Evolutionary conservation across 2,888 invertebrate genomes (phyloP).

Genomic region (Ashinkailepas kermadecensis): DNA sequence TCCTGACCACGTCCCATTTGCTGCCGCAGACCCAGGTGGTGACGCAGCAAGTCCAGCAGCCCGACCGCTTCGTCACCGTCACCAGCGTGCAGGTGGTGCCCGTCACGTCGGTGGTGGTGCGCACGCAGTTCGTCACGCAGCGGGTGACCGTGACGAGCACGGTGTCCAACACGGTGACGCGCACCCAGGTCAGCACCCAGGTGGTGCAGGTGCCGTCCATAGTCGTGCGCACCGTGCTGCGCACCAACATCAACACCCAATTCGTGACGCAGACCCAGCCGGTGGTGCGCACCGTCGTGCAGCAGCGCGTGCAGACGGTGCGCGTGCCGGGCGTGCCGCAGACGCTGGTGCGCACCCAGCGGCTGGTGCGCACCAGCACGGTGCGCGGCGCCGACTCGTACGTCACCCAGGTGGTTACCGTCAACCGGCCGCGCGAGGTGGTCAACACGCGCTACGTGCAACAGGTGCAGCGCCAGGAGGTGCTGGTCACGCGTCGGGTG

Average conservation of each 20-base stretch:
- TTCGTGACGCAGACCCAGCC: constrained; percentile 27
- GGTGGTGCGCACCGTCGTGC: constrained; percentile 21
- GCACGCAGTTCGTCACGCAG: neutral
- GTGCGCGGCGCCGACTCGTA: neutral
- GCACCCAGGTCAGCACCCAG: constrained; percentile 27
- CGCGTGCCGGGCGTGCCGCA: neutral
- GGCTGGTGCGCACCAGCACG: neutral
- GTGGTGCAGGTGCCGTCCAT: constrained; percentile 28
- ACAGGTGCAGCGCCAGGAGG: neutral
- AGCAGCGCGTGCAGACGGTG: neutral
- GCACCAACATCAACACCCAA: constrained; percentile 30
- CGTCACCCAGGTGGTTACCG: neutral
- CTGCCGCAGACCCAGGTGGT: neutral
- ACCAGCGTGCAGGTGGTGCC: constrained; percentile 17
- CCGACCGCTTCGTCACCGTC: neutral
- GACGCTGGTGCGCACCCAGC: neutral
- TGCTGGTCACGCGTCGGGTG: neutral
- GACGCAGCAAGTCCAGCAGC: neutral
- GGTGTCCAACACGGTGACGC: constrained; percentile 30
- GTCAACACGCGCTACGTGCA: neutral
- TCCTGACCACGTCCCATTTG: too few relatives aligned
- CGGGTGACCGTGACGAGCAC: constrained; percentile 24
- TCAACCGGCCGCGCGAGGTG: neutral
- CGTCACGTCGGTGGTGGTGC: neutral
- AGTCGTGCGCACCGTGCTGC: constrained; percentile 26